A percentile compares a stretch with the other conserved stretches of the same genome.
These are phyloP conservation scores for Meganola albula DNA, from an alignment of 2,888 invertebrate species.

Conservation along the genomic window DNA sequence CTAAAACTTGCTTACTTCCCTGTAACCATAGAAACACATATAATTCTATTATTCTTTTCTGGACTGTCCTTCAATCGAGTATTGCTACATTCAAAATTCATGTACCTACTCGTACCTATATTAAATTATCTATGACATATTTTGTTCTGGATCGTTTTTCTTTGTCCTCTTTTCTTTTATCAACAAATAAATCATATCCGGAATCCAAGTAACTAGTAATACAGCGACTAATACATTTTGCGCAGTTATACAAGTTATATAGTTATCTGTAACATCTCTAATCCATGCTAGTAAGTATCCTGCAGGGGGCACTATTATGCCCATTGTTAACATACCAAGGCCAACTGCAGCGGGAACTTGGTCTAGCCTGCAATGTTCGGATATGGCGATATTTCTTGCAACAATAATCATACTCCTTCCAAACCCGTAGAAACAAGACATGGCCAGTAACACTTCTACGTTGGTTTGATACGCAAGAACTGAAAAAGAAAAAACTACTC, in stretches of 20 bases:
- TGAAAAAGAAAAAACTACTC: conserved; percentile 38
- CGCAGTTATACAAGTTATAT: conserved; percentile 79
- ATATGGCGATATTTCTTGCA: conserved; percentile 82
- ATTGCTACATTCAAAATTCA: conserved; percentile 22
- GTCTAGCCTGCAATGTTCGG: conserved; percentile 77
- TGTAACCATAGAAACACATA: too few species aligned
- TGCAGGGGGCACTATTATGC: conserved; percentile 80
- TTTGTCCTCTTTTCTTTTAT: conserved; percentile 47
- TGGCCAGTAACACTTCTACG: conserved; percentile 65
- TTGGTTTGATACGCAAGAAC: conserved; percentile 80
- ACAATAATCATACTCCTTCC: conserved; percentile 85
- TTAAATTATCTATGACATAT: too few species aligned
- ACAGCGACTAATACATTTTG: conserved; percentile 76
- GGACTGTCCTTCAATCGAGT: too few species aligned
- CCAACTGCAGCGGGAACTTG: conserved; percentile 84
- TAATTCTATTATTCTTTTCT: too few species aligned
- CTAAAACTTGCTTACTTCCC: too few species aligned
- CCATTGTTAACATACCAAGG: conserved; percentile 84
- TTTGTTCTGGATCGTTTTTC: conserved; percentile 34
- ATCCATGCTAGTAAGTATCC: conserved; percentile 82
- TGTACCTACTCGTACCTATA: too few species aligned
- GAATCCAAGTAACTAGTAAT: conserved; percentile 77
- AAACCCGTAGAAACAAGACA: conserved; percentile 81
- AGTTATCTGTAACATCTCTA: conserved; percentile 81
- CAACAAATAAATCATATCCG: conserved; percentile 71